Conservation (phyloP, 2,797 vertebrate genomes). For the Morelia viridis region DNA sequence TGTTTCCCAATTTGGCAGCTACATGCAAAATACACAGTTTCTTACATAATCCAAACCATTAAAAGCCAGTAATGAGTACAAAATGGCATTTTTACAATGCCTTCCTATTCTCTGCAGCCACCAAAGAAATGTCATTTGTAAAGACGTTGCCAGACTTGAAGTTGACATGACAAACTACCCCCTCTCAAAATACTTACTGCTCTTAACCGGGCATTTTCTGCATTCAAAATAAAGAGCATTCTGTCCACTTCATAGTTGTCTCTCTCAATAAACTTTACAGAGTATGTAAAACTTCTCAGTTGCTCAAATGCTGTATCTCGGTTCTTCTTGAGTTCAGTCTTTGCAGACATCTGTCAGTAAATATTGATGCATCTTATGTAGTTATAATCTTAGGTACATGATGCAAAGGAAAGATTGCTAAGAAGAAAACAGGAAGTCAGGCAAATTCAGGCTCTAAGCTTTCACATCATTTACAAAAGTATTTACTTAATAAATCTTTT, state of each 20-base stretch:
- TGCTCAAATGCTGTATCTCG: neutral
- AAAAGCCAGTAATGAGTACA: neutral
- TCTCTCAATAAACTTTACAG: slow-evolving; percentile 64
- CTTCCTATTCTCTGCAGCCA: neutral
- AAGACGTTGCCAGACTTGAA: neutral
- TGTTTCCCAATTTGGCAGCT: neutral
- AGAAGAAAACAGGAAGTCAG: neutral
- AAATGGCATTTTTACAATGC: neutral
- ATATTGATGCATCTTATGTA: neutral
- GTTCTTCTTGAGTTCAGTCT: neutral
- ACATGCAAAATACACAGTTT: neutral
- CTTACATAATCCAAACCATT: neutral
- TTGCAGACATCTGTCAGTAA: slow-evolving; percentile 54
- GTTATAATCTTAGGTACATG: neutral
- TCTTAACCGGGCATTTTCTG: slow-evolving; percentile 68
- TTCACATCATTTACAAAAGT: neutral
- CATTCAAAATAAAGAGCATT: slow-evolving; percentile 57
- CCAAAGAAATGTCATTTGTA: neutral
- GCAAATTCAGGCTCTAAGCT: neutral
- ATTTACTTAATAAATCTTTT: neutral
- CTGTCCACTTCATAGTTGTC: slow-evolving; percentile 64
- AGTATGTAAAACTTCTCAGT: slow-evolving; percentile 43
- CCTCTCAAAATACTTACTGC: slow-evolving; percentile 61
- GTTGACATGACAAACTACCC: neutral
- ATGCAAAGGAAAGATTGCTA: neutral